Evolutionary conservation across 2,797 vertebrate genomes (phyloP), one percentile per base, ranked within the genome.

Genomic region (Tadarida brasiliensis): DNA sequence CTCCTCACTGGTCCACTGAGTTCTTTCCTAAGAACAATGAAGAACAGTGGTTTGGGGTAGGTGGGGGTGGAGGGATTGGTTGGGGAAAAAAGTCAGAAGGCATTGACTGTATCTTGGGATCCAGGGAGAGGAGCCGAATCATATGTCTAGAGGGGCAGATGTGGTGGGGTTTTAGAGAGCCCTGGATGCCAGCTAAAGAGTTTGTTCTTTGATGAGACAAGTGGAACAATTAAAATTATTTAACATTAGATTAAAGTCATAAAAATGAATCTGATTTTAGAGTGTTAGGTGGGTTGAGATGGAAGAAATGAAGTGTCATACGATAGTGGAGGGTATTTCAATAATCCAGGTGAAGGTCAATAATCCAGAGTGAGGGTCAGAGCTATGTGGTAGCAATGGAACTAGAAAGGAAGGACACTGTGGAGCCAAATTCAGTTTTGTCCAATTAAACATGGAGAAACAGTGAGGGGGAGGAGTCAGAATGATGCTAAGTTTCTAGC

Each of bases 21-120:
- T 95, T 95, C 74, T 93, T 97, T 95, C 84, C 3, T 0, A 94
- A 92, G 82, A 94, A 91, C 24, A 87, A 56, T 65, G 54, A 89
- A 84, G 90, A 91, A 74, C 2, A 78, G 74, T 7, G 7, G 74
- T 97, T 97, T 95, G 35, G 44, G 65, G 51, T 88, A 70, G 87
- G 68, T 89, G 87, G 78, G 57, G 65, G 1, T 44, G 16, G 15
- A 5, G 83, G 51, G 4, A 26, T 19, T 84, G 54, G 11, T 44
- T 87, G 74, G 61, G 30, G 14, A 89, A 84, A 56, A 91, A 89
- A 91, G n/a, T 84, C 80, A 84, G 74, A 88, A 77, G n/a, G 24
- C n/a, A 44, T 24, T 44, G 73, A 35, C 30, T 65, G 0, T 30
- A 15, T 57, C 20, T 67, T 44, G 35, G 33, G 20, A 33, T 65